Percentiles rank a stretch among this genome's conserved stretches.
These are phyloP conservation scores for Lycia hirtaria DNA, from an alignment of 2,888 invertebrate species.

Conservation along the genomic window DNA sequence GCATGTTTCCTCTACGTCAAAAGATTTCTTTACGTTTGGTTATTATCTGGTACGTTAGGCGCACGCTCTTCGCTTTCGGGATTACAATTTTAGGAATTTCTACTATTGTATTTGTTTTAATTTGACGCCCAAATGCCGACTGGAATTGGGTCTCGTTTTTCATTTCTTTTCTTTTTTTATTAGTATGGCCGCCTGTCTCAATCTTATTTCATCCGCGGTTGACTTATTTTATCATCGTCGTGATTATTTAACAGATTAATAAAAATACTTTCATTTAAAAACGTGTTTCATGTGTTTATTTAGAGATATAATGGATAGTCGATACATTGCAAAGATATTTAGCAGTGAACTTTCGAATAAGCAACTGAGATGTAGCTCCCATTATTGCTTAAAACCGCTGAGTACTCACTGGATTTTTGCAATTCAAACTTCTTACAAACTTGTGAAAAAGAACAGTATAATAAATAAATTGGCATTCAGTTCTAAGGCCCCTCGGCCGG, in stretches of 20 bases:
- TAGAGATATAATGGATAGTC: no score
- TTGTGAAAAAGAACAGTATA: background rate
- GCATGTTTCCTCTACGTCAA: conserved; percentile 23
- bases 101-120: conserved; percentile 15
- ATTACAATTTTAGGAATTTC: conserved; percentile 23
- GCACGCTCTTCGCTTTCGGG: conserved; percentile 4
- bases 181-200: background rate
- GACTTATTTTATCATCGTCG: background rate
- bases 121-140: conserved; percentile 8
- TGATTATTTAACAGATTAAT: background rate
- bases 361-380: no score
- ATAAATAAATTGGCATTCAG: conserved; percentile 19
- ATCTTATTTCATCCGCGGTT: background rate
- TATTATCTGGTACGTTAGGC: conserved; percentile 28
- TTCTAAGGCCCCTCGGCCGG: background rate
- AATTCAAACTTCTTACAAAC: background rate
- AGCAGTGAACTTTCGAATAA: no score
- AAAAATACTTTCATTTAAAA: no score
- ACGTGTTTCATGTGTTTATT: no score
- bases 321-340: no score
- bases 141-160: background rate
- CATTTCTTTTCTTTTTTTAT: background rate
- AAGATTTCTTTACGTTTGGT: conserved; percentile 22
- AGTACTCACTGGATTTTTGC: background rate
- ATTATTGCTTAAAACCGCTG: background rate